These are phyloP conservation scores for Dipus sagitta DNA, from an alignment of 2,797 vertebrate genomes.

Conservation along the genomic window DNA sequence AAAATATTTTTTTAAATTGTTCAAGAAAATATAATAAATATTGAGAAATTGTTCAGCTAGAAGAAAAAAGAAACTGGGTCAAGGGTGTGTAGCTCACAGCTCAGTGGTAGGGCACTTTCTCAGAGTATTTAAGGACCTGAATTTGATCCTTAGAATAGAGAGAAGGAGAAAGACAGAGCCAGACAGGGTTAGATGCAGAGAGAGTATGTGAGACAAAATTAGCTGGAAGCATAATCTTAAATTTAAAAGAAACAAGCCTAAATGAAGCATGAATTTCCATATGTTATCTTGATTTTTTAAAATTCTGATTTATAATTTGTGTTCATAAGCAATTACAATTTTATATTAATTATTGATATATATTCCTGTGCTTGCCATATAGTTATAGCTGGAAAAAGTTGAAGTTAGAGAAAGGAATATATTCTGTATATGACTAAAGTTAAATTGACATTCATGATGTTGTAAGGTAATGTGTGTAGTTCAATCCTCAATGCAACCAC, in stretches of 20 bases:
- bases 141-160: neutral
- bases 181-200: neutral
- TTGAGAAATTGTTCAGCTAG: neutral
- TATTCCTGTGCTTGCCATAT: neutral
- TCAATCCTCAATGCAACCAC: neutral
- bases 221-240: neutral
- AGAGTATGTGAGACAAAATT: neutral
- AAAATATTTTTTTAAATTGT: neutral
- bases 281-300: neutral
- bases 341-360: neutral
- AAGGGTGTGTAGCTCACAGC: neutral
- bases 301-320: neutral
- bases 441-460: neutral
- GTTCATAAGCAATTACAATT: neutral
- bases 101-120: too few relatives aligned
- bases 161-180: neutral
- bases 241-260: neutral
- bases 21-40: neutral
- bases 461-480: neutral
- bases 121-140: fast-evolving
- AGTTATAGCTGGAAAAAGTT: neutral
- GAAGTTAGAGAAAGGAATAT: neutral
- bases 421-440: too few relatives aligned
- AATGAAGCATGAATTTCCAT: neutral
- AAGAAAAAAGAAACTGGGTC: neutral